A percentile compares a stretch with the other conserved stretches of the same genome.
Conservation (phyloP, 2,888 invertebrate species). For the Luffia ferchaultella region DNA sequence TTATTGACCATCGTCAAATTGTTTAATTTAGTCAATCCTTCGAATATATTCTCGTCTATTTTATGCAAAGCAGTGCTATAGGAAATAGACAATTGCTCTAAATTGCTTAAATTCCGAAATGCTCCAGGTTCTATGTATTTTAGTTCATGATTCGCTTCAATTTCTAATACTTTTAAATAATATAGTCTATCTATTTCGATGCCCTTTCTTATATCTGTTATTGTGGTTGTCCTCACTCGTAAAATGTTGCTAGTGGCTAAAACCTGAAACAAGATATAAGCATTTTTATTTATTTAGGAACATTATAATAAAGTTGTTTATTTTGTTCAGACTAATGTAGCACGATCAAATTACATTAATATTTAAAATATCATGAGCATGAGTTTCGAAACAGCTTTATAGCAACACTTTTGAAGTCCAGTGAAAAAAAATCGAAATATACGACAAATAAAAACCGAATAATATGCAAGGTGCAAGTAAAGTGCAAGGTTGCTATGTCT, state of each 20-base stretch:
- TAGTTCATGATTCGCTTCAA: slow-evolving; percentile 65
- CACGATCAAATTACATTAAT: too few species aligned
- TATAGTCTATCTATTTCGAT: slow-evolving; percentile 36
- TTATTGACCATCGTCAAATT: slow-evolving; percentile 63
- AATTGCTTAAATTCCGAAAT: slow-evolving; percentile 50
- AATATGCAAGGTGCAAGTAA: too few species aligned
- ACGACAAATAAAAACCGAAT: too few species aligned
- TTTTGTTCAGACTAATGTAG: too few species aligned
- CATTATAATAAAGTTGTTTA: too few species aligned
- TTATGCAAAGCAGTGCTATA: slow-evolving; percentile 52
- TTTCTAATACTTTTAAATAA: slow-evolving; percentile 45
- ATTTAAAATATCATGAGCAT: too few species aligned
- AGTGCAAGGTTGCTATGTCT: too few species aligned
- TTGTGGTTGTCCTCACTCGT: slow-evolving; percentile 56
- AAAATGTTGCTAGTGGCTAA: slow-evolving; percentile 37
- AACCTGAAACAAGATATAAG: slow-evolving; percentile 30
- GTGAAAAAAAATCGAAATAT: too few species aligned
- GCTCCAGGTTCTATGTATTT: slow-evolving; percentile 47
- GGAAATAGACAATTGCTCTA: slow-evolving; percentile 62
- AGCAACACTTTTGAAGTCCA: too few species aligned
- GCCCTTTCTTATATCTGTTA: slow-evolving; percentile 40
- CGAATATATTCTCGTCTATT: slow-evolving; percentile 51
- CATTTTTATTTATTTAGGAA: too few species aligned
- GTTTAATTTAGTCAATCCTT: slow-evolving; percentile 53
- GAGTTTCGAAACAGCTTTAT: too few species aligned